Conservation (phyloP, 2,888 invertebrate genomes). For the Heliconius hortense region DNA sequence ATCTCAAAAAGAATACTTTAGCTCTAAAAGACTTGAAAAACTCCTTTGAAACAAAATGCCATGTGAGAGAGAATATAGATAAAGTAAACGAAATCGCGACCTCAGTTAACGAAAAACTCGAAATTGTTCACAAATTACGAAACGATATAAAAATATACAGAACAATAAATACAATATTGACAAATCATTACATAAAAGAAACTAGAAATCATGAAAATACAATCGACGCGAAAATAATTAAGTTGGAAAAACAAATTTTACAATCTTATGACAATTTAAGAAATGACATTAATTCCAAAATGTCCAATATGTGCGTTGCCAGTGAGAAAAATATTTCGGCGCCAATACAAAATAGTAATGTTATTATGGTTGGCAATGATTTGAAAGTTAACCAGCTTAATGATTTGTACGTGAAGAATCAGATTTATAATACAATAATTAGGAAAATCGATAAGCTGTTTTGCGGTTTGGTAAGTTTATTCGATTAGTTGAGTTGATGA, state of each 20-base stretch:
- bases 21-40: constrained; percentile 67
- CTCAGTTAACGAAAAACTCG: constrained; percentile 72
- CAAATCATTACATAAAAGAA: constrained; percentile 73
- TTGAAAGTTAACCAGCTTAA: constrained; percentile 61
- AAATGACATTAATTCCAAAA: constrained; percentile 55
- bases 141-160: constrained; percentile 76
- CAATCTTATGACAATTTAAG: constrained; percentile 67
- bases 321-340: constrained; percentile 54
- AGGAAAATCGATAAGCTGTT: constrained; percentile 73
- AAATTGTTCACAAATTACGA: constrained; percentile 68
- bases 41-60: constrained; percentile 57
- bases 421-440: constrained; percentile 73
- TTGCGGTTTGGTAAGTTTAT: constrained; percentile 70
- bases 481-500: not conserved
- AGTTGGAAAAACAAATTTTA: constrained; percentile 64
- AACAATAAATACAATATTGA: constrained; percentile 74
- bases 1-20: constrained; percentile 66
- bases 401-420: constrained; percentile 62
- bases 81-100: constrained; percentile 63
- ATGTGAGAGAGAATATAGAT: constrained; percentile 55
- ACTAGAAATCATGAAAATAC: constrained; percentile 67
- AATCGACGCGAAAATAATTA: constrained; percentile 65
- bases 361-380: constrained; percentile 66
- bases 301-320: constrained; percentile 58
- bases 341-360: constrained; percentile 66